Percentiles rank a stretch among this genome's conserved stretches.
Conservation (phyloP, 2,797 vertebrate species). For the Pseudocheirus occidentalis region DNA sequence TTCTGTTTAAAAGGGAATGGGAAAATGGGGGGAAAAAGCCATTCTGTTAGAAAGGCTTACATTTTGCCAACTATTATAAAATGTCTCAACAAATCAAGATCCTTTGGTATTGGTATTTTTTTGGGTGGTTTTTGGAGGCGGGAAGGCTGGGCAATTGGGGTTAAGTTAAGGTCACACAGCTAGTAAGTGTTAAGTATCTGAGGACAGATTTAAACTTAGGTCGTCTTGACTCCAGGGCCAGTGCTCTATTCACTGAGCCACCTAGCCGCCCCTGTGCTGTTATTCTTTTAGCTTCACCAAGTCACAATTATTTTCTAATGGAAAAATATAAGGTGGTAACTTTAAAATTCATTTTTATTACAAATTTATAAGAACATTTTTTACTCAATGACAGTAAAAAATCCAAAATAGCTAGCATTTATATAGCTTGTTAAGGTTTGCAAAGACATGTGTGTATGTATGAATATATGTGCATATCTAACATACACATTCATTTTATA, state of each 20-base stretch:
- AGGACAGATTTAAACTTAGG: too few relatives aligned
- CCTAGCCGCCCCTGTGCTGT: neutral
- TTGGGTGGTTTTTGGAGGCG: too few relatives aligned
- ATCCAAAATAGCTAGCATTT: neutral
- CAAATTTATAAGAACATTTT: neutral
- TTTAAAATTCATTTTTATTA: neutral
- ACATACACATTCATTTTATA: too few relatives aligned
- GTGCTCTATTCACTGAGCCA: too few relatives aligned
- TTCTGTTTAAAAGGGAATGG: neutral
- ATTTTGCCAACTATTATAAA: constrained; percentile 58
- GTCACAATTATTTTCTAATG: constrained; percentile 14
- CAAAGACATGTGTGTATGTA: neutral
- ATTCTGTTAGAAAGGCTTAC: neutral
- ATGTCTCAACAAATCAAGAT: constrained; percentile 6
- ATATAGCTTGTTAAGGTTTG: neutral
- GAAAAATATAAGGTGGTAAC: constrained; percentile 8
- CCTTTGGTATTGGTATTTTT: constrained; percentile 20
- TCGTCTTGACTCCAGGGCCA: too few relatives aligned
- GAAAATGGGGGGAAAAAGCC: neutral
- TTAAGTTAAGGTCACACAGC: too few relatives aligned
- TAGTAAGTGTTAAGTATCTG: too few relatives aligned
- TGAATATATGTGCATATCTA: too few relatives aligned
- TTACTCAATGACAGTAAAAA: constrained; percentile 5
- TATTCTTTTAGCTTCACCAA: constrained; percentile 19
- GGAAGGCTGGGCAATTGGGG: too few relatives aligned